phyloP scores from a whole-genome alignment of 2,113 vertebrate genomes.

The Rhinogobius similis region DNA sequence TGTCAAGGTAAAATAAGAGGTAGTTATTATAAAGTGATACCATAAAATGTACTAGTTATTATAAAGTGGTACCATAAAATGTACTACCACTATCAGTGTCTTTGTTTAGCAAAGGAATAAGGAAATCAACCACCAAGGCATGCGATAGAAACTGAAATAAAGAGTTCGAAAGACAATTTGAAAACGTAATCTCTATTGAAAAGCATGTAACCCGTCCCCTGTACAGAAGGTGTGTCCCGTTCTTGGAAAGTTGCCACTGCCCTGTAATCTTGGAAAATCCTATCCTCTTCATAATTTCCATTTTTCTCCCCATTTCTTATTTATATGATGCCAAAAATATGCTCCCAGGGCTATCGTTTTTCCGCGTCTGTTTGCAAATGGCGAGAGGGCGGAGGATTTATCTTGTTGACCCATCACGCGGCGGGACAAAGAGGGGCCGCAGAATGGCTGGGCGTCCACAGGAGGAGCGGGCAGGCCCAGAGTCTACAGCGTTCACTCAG shows the following conservation, averaged over 20 bases:
- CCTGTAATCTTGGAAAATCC: slow-evolving; percentile 25
- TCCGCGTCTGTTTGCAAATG: slow-evolving; percentile 60
- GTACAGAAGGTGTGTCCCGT: slow-evolving; percentile 6
- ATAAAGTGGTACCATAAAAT: too few relatives aligned
- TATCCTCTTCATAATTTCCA: slow-evolving; percentile 40
- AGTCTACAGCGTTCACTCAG: slow-evolving; percentile 56
- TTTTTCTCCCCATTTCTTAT: slow-evolving; percentile 51
- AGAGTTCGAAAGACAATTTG: neutral
- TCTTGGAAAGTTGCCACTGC: slow-evolving; percentile 9
- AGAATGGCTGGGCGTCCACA: slow-evolving; percentile 44
- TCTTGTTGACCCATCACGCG: slow-evolving; percentile 65
- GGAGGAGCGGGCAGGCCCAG: slow-evolving; percentile 46
- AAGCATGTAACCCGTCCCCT: neutral
- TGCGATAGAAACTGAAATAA: neutral
- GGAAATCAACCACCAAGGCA: neutral
- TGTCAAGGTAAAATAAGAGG: too few relatives aligned
- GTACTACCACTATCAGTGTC: too few relatives aligned
- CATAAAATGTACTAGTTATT: too few relatives aligned
- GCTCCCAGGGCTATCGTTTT: slow-evolving; percentile 71
- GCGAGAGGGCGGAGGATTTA: slow-evolving; percentile 56
- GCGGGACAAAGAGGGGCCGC: slow-evolving; percentile 63
- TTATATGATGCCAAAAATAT: slow-evolving; percentile 65
- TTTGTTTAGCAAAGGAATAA: too few relatives aligned
- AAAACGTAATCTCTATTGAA: neutral
- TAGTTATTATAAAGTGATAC: too few relatives aligned